Conservation (phyloP, 2,888 invertebrate genomes). For the Athripsodes cinereus region DNA sequence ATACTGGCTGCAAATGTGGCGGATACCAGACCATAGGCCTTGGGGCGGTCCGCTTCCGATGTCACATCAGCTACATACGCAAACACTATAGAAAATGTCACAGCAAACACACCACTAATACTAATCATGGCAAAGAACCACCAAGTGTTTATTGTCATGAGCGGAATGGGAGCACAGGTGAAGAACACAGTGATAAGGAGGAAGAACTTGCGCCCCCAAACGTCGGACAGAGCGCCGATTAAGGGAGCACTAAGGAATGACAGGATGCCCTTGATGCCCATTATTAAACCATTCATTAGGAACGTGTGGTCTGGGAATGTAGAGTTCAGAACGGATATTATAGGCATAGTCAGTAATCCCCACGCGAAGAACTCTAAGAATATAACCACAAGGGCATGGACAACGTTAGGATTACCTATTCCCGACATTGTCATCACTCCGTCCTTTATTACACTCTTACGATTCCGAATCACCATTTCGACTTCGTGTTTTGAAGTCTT, state of each 20-base stretch:
- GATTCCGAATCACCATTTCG: conserved; percentile 81
- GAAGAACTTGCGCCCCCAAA: conserved; percentile 98
- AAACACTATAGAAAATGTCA: conserved; percentile 98
- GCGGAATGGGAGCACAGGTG: conserved; percentile 97
- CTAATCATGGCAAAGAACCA: conserved; percentile 99
- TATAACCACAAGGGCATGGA: conserved; percentile 98
- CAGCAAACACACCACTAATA: conserved; percentile 97
- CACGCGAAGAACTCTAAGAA: conserved; percentile 99
- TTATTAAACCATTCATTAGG: conserved; percentile 98
- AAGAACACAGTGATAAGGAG: conserved; percentile 96
- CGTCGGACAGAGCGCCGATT: conserved; percentile 95
- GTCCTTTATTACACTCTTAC: conserved; percentile 82
- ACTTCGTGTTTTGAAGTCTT: conserved; percentile 78
- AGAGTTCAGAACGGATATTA: conserved; percentile 89
- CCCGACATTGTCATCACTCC: conserved; percentile 83
- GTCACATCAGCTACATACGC: conserved; percentile 99
- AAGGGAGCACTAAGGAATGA: conserved; percentile 97
- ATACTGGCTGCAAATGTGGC: conserved; percentile 99
- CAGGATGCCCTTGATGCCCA: conserved; percentile 96
- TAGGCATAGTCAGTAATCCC: conserved; percentile 97
- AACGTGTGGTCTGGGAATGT: conserved; percentile 99
- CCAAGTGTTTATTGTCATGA: conserved; percentile 99
- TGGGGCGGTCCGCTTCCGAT: conserved; percentile 89
- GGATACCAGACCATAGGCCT: conserved; percentile 95
- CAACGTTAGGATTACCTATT: conserved; percentile 91